Base-by-base conservation (phyloP, 2,888 invertebrate species). In the Shargacucullia verbasci region DNA sequence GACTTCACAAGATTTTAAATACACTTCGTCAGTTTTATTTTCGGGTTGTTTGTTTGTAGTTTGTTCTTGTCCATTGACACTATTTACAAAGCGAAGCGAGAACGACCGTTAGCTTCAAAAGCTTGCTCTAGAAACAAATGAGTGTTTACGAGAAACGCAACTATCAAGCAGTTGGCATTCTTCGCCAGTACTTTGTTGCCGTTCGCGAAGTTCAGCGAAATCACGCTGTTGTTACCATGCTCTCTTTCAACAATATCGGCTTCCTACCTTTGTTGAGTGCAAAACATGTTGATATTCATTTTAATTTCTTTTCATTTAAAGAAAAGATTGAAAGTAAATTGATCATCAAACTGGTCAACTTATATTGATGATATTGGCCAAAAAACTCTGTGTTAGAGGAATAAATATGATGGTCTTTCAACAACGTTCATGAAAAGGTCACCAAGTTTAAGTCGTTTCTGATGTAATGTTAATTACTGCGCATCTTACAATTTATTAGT, bases 91-190 rank as follows among this genome's bases (percentile, higher is more conserved):
- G 29, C 2, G 5, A 7, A 45, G 33, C 13, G 20, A 8, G 25
- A 34, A 7, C 7, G 33, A 13, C 38, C 35, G 20, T 38, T 20
- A 29, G n/a, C 9, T 15, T 8, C 31, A 20, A 11, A 29, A 43
- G 27, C 8, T 46, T 57, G n/a, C 47, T 40, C 47, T 37, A 47
- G 20, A 52, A 44, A 48, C 62, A 62, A 37, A 34, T 8, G 13
- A 33, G 35, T 43, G 9, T 39, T 11, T 48, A 31, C 29, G 33
- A 55, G 20, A 38, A 57, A 57, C 14, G 37, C 14, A 11, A 10
- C 34, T 39, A 57, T 44, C 46, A 70, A 49, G 34, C n/a, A 37
- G 45, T 43, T 48, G 35, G 53, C 41, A 70, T 65, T 70, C 48
- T 46, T 49, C 33, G 31, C 31, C 10, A 70, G 50, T 66, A 63